A percentile compares a stretch with the other conserved stretches of the same genome.
Conservation (phyloP, 1,140 invertebrate species). For the Habropoda laboriosa region DNA sequence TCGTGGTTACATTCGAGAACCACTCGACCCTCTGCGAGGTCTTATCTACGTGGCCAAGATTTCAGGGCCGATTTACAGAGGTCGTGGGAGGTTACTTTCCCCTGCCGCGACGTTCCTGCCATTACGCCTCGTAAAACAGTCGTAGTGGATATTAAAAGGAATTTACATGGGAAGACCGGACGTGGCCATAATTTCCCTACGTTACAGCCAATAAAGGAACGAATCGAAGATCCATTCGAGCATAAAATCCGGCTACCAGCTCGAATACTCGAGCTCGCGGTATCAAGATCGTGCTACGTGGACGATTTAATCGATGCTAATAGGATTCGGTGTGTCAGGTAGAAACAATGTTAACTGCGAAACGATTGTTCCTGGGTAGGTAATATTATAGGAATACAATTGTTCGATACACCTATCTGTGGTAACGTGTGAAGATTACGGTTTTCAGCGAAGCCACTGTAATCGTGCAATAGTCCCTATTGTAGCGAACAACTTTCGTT, state of each 20-base stretch:
- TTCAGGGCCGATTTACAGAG: background rate
- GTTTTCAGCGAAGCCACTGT: too few relatives aligned
- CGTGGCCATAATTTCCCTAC: background rate
- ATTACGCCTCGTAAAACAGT: conserved; percentile 23
- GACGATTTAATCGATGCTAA: background rate
- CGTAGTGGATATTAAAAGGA: conserved; percentile 27
- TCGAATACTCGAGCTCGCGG: too few relatives aligned
- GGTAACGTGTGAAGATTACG: too few relatives aligned
- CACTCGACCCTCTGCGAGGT: background rate
- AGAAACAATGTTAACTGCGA: background rate
- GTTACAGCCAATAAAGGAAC: conserved; percentile 5
- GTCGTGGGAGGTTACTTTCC: background rate
- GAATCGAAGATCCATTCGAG: background rate
- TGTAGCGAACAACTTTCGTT: too few relatives aligned
- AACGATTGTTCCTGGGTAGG: too few relatives aligned
- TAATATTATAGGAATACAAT: too few relatives aligned
- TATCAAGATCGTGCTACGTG: background rate
- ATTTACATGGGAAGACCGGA: conserved; percentile 16
- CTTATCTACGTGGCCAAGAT: conserved; percentile 28
- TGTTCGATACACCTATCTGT: too few relatives aligned
- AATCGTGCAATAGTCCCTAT: too few relatives aligned
- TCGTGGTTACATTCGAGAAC: background rate
- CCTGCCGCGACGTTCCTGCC: background rate
- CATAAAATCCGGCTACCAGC: background rate
- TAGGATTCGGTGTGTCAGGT: background rate